phyloP scores from a whole-genome alignment of 1,140 invertebrate species.

The Zaprionus vittiger region DNA sequence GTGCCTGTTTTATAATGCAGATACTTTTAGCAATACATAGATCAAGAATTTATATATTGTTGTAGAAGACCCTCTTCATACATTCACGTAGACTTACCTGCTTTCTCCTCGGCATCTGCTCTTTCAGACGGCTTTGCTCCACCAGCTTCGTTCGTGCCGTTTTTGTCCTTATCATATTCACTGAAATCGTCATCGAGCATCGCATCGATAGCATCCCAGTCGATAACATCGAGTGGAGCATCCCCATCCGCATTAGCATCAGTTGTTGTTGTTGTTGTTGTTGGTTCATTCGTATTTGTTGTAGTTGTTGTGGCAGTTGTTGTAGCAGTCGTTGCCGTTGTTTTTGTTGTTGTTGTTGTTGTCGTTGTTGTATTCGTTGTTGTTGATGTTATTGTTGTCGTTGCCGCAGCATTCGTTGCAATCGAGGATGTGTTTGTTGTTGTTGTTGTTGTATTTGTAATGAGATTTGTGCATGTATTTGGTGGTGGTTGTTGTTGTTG shows the following conservation, averaged over 20 bases:
- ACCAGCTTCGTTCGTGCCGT: constrained; percentile 81
- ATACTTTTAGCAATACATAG: no score
- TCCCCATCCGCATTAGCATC: constrained; percentile 68
- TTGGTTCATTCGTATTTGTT: constrained; percentile 58
- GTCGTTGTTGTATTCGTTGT: constrained; percentile 51
- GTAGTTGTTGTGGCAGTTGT: constrained; percentile 41
- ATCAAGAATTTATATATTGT: background rate
- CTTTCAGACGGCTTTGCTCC: constrained; percentile 91
- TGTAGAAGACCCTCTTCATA: background rate
- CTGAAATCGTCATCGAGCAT: constrained; percentile 83
- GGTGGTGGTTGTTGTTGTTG: constrained; percentile 55
- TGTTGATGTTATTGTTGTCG: constrained; percentile 57
- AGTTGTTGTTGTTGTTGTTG: constrained; percentile 49
- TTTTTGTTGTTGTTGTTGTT: constrained; percentile 49
- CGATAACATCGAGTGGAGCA: constrained; percentile 77
- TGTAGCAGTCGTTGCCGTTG: constrained; percentile 72
- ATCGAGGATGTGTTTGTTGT: constrained; percentile 78
- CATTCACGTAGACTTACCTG: constrained; percentile 86
- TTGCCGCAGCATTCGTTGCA: constrained; percentile 70
- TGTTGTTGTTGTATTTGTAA: constrained; percentile 73
- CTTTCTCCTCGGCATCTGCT: constrained; percentile 90
- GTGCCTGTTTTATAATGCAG: no score
- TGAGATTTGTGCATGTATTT: constrained; percentile 77
- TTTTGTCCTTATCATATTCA: constrained; percentile 83
- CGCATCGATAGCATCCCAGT: constrained; percentile 82